Evolutionary conservation across 2,888 invertebrate genomes (phyloP), one percentile per base, ranked within the genome.

Genomic region (Mechanitis messenoides): DNA sequence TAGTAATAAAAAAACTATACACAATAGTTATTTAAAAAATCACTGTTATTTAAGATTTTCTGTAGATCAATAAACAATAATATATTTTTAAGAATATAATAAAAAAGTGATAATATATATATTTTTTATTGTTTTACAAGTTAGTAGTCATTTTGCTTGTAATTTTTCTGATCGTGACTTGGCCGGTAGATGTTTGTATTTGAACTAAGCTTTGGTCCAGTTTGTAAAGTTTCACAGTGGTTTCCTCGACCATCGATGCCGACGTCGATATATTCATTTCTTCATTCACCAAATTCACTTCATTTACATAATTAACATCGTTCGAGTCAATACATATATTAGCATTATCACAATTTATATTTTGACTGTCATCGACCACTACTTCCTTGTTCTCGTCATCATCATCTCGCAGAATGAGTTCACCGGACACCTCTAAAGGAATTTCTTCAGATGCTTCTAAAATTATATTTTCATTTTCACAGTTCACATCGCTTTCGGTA

Each of bases 101-200:
- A 55, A 45, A 60, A 42, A 55, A 50, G 20, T 31, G 42, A 58
- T 55, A 56, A 55, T 59, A 57, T 65, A 55, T 58, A 1, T 20
- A 1, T 20, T 20, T 60, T 59, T 33, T 45, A 31, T 46, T 55
- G 33, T 47, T 45, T 71, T 78, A 83, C 72, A 82, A 84, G 64
- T 85, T 84, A 2, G 83, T 74, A 3, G 82, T 84, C 79, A 84
- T 82, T 74, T 83, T 84, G 64, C 82, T 85, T 45, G 79, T 82
- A n/a, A 85, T 78, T 71, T 85, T 83, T 57, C 81, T 83, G 55
- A 87, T 83, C 33, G 84, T 85, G 20, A 87, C 71, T 61, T 83
- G 81, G 9, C 79, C 76, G 2, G 74, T 73, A 2, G 78, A 70
- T 55, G 77, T 80, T 62, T 82, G 80, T 68, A 87, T 84, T 72